Percentiles rank a stretch among this genome's conserved stretches.
Conservation (phyloP, 2,113 vertebrate species). For the Ascaphus truei region DNA sequence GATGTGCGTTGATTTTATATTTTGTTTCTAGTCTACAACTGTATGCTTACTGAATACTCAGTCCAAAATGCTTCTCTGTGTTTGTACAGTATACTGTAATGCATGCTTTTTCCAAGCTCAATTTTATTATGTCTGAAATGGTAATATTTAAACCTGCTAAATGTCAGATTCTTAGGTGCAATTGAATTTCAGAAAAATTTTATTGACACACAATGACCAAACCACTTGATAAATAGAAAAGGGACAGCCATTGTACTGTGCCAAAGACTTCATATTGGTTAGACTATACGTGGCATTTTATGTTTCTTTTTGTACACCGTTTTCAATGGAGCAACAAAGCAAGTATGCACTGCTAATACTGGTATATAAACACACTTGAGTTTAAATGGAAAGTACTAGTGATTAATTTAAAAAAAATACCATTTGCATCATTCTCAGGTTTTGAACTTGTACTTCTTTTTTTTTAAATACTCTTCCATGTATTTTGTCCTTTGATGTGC, state of each 20-base stretch:
- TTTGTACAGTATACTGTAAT: too few species aligned
- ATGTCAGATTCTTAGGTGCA: conserved; percentile 31
- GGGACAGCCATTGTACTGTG: conserved; percentile 9
- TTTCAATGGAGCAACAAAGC: background rate
- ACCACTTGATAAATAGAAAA: conserved; percentile 11
- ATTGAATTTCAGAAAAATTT: conserved; percentile 11
- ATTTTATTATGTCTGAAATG: conserved; percentile 17
- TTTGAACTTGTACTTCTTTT: too few species aligned
- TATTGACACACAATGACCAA: background rate
- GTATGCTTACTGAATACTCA: background rate
- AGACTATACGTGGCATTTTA: background rate
- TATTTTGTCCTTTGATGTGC: too few species aligned
- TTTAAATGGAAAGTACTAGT: too few species aligned
- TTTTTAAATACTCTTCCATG: too few species aligned
- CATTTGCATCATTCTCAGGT: too few species aligned
- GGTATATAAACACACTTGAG: too few species aligned
- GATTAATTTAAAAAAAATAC: too few species aligned
- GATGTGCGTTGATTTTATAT: too few species aligned
- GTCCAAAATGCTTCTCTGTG: background rate
- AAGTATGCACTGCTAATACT: background rate
- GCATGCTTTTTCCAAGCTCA: background rate
- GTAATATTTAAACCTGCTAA: conserved; percentile 8
- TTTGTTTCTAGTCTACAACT: too few species aligned
- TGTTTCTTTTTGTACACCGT: background rate
- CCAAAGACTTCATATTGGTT: background rate